Base-by-base conservation (phyloP, 2,797 vertebrate genomes). In the Decapterus maruadsi region DNA sequence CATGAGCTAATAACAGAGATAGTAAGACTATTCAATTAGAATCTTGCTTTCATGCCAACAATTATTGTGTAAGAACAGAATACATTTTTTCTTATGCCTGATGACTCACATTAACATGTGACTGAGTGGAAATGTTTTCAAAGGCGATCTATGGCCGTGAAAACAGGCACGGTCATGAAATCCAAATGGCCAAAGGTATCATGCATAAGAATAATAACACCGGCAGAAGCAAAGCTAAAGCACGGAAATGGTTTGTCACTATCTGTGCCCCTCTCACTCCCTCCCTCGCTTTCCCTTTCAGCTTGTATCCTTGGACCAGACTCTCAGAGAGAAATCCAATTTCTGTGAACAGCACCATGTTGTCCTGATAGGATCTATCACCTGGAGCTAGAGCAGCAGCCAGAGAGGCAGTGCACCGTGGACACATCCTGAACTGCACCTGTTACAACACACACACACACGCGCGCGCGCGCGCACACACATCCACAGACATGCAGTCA, bases 361-460 rank as follows among this genome's bases (percentile, higher is more conserved):
- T 89, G 80, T 82, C 71, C 82, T 89, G 94, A 94, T 94, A 91
- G 75, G 82, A 93, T 93, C 90, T 90, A 86, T 93, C 90, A 93
- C 81, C 89, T 89, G 85, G 53, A 91, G 91, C 89, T 58, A 75
- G 63, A 85, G 81, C 77, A 70, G 73, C 71, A 84, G 83, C 79
- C 75, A 72, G 55, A 87, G 74, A 87, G 72, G 79, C 87, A 77
- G 69, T 51, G 75, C 78, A 58, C 54, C 55, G 60, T 75, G 86
- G 78, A 89, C 80, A 75, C 81, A 83, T 78, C 67, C 73, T 57
- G 72, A 84, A 82, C 75, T 76, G 66, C 83, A 60, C 68, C 69
- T 86, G 76, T 75, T 81, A 86, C 73, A 73, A 53, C 78, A 31
- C 14, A 36, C 61, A 81, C 68, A 72, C 36, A 74, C 53, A 66